Conservation (phyloP, 2,113 vertebrate species). For the Leucopternis melanops region DNA sequence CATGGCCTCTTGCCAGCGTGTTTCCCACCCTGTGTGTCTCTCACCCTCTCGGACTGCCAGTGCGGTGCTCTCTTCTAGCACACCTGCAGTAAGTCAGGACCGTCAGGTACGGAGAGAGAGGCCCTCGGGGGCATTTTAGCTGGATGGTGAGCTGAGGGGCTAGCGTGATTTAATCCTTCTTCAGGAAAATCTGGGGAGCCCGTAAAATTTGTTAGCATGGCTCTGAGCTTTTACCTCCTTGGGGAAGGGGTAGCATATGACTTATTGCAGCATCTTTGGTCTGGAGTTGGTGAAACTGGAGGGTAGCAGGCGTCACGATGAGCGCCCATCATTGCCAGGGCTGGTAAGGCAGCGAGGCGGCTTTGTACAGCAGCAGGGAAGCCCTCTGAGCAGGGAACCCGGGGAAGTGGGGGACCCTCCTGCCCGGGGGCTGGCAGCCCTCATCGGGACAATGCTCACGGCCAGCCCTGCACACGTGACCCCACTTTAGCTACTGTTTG, state of each 20-base stretch:
- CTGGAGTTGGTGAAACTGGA: rapidly evolving
- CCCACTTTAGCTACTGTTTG: not conserved
- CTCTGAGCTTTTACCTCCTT: not conserved
- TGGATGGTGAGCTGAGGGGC: not conserved
- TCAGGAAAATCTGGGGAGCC: not conserved
- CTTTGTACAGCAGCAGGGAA: not conserved
- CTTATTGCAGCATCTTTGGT: not conserved
- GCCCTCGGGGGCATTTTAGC: not conserved
- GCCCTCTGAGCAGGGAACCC: not conserved
- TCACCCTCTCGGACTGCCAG: rapidly evolving
- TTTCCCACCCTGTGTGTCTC: not conserved
- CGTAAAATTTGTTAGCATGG: rapidly evolving
- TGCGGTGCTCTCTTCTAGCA: rapidly evolving
- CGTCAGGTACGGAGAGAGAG: not conserved
- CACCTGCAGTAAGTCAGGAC: not conserved
- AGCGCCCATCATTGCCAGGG: not conserved
- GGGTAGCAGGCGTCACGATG: rapidly evolving
- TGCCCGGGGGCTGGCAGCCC: not conserved
- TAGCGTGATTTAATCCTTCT: not conserved
- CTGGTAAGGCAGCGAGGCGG: rapidly evolving
- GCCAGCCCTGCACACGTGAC: not conserved
- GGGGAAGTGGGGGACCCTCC: rapidly evolving
- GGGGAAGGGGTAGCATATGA: not conserved
- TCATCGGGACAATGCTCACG: rapidly evolving
- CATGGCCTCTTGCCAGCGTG: not conserved